Conservation (phyloP, 2,888 invertebrate species). For the Oscheius sp. region DNA sequence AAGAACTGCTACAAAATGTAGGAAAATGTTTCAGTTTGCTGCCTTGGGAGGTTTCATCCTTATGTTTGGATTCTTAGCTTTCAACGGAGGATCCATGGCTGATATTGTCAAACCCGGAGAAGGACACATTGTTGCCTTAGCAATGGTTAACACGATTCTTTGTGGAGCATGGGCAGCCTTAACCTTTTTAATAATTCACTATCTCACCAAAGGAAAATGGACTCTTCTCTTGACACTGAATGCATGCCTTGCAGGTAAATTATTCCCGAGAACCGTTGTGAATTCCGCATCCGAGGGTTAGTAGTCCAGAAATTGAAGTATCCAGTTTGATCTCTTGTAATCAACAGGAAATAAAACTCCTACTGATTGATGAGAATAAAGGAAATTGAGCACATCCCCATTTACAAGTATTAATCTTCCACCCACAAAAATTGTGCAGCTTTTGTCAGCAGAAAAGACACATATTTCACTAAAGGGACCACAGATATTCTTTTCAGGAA, state of each 20-base stretch:
- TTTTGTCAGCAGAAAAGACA: background rate
- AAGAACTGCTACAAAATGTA: background rate
- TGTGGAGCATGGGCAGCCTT: constrained; percentile 76
- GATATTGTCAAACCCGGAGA: constrained; percentile 74
- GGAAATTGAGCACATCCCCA: no score
- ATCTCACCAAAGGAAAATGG: constrained; percentile 74
- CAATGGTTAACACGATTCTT: constrained; percentile 77
- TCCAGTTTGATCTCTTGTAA: no score
- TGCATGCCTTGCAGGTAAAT: constrained; percentile 75
- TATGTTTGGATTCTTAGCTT: constrained; percentile 77
- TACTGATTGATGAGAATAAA: no score
- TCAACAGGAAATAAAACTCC: no score
- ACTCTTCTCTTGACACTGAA: constrained; percentile 76
- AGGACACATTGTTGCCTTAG: constrained; percentile 74
- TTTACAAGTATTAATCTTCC: background rate
- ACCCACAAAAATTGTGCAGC: background rate
- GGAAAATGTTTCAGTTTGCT: constrained; percentile 74
- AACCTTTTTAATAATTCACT: constrained; percentile 73
- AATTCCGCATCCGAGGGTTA: background rate
- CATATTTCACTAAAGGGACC: background rate
- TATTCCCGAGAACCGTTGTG: constrained; percentile 10
- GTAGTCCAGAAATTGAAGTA: background rate
- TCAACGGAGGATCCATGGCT: constrained; percentile 77
- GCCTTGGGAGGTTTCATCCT: constrained; percentile 77
- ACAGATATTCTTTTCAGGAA: constrained; percentile 52